phyloP scores from a whole-genome alignment of 2,113 vertebrate genomes.

The Pelecanoides urinatrix region DNA sequence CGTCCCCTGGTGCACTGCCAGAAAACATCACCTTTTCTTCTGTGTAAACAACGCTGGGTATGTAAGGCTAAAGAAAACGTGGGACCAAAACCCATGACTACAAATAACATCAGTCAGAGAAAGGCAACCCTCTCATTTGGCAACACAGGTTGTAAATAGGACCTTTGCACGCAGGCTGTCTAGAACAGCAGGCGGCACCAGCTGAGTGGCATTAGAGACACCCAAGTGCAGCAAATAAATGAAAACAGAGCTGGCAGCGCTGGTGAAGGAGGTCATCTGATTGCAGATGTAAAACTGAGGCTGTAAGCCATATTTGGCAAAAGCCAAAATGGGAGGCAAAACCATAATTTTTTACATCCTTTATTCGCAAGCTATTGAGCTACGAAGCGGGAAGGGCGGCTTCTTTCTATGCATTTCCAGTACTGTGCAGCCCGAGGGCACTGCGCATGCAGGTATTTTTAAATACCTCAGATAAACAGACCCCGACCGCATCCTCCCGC shows the following conservation, averaged over 20 bases:
- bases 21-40: not conserved
- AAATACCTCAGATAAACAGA: not conserved
- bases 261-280: not conserved
- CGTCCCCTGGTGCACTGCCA: accelerated
- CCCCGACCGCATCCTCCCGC: accelerated
- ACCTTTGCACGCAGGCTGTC: accelerated
- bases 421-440: accelerated
- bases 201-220: not conserved
- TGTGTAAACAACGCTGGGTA: not conserved
- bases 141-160: not conserved
- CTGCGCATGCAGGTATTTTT: accelerated
- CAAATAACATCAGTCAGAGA: not conserved
- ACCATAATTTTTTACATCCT: not conserved
- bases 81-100: not conserved
- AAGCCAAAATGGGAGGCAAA: not conserved
- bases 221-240: not conserved
- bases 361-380: not conserved
- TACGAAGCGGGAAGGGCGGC: not conserved
- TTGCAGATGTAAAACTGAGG: not conserved
- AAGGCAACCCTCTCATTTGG: not conserved
- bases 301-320: not conserved
- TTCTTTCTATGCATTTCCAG: not conserved
- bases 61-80: accelerated
- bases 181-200: not conserved
- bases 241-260: too few species aligned